Evolutionary conservation across 2,888 invertebrate species (phyloP).

Genomic region (Escarpia spicata): DNA sequence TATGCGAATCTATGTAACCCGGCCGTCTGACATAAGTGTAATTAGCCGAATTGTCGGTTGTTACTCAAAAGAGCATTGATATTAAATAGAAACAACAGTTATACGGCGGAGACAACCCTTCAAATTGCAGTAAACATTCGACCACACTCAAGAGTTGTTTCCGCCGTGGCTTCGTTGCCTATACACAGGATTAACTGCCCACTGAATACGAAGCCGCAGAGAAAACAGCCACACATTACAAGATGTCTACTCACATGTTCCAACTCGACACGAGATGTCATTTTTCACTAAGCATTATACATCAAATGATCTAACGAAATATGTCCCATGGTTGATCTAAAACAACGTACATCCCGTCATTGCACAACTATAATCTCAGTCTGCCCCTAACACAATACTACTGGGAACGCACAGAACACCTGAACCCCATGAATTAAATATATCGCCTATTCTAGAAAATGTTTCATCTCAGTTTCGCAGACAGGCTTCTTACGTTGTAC

Average conservation of each 20-base stretch:
- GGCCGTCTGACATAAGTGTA: too few species aligned
- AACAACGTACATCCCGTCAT: background rate
- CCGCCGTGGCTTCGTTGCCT: background rate
- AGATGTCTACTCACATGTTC: background rate
- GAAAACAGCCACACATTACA: background rate
- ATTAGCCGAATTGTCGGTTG: too few species aligned
- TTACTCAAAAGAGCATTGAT: too few species aligned
- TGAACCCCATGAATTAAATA: constrained; percentile 10
- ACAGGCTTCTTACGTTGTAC: background rate
- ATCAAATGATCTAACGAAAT: background rate
- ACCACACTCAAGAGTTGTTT: too few species aligned
- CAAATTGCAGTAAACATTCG: too few species aligned
- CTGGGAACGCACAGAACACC: background rate
- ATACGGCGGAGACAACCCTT: too few species aligned
- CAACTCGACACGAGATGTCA: background rate
- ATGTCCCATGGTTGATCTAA: background rate
- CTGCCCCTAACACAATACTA: background rate
- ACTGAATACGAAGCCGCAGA: background rate
- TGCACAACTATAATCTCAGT: background rate
- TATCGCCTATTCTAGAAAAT: background rate
- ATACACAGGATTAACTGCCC: background rate
- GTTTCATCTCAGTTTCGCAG: background rate
- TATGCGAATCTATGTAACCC: too few species aligned
- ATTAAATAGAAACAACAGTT: too few species aligned
- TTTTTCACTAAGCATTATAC: background rate